These are phyloP conservation scores for Datnioides undecimradiatus DNA, from an alignment of 2,113 vertebrate genomes.

Conservation along the genomic window DNA sequence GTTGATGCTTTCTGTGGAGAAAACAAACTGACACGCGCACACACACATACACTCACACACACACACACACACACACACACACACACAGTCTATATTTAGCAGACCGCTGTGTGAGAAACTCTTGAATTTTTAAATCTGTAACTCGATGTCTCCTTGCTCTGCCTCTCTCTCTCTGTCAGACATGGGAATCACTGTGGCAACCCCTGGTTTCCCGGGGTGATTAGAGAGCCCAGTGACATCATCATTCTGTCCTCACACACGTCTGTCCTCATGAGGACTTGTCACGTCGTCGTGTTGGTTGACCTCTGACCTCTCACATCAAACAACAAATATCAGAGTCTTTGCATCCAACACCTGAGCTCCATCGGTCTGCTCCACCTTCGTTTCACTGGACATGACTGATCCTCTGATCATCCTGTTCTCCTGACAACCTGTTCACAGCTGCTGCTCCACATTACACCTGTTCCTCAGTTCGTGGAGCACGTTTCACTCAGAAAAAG, in stretches of 20 bases:
- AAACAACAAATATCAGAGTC: no score
- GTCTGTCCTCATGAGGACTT: neutral
- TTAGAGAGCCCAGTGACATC: slow-evolving; percentile 37
- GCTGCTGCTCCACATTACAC: no score
- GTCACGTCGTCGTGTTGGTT: no score
- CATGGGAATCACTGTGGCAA: slow-evolving; percentile 51
- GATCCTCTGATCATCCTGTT: no score
- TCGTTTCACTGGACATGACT: no score
- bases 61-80: slow-evolving; percentile 14
- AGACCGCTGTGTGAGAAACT: slow-evolving; percentile 55
- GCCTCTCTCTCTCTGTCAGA: neutral
- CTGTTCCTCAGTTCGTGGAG: no score
- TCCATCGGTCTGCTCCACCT: no score
- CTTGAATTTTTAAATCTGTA: slow-evolving; percentile 69
- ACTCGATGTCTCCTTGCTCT: slow-evolving; percentile 3
- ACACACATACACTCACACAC: slow-evolving; percentile 14
- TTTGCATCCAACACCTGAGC: no score
- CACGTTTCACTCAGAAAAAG: no score
- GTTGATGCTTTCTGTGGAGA: neutral
- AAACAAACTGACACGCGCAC: slow-evolving; percentile 7
- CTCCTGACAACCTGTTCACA: no score
- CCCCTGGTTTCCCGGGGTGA: slow-evolving; percentile 35
- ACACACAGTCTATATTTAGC: slow-evolving; percentile 64
- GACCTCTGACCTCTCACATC: no score
- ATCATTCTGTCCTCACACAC: neutral